These are phyloP conservation scores for Geranospiza caerulescens DNA, from an alignment of 2,797 vertebrate species.

Conservation along the genomic window DNA sequence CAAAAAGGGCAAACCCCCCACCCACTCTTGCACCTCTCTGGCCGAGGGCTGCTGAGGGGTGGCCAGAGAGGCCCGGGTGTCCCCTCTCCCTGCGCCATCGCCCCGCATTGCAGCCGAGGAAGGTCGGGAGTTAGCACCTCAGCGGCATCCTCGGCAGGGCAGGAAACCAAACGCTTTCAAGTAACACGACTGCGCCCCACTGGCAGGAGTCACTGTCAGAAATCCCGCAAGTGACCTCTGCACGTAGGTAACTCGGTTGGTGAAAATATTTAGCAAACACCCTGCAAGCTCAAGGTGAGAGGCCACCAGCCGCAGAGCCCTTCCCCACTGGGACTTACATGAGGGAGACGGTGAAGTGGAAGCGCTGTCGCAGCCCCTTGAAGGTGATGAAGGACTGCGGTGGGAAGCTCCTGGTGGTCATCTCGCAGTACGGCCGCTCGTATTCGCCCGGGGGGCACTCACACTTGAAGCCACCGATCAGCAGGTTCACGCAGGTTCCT, in stretches of 20 bases:
- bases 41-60: not conserved
- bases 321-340: slow-evolving; percentile 77
- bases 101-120: rapidly evolving
- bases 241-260: rapidly evolving
- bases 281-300: rapidly evolving
- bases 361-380: slow-evolving; percentile 92
- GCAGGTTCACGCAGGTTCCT: slow-evolving; percentile 90
- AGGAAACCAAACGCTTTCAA: not conserved
- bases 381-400: slow-evolving; percentile 95
- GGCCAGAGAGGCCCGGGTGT: not conserved
- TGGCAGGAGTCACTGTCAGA: not conserved
- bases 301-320: not conserved
- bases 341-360: slow-evolving; percentile 95
- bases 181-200: rapidly evolving
- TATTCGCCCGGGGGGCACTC: slow-evolving; percentile 87
- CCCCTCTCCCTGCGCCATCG: rapidly evolving
- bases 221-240: not conserved
- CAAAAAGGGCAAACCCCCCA: not conserved
- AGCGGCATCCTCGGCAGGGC: not conserved
- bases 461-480: slow-evolving; percentile 92
- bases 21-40: rapidly evolving
- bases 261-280: not conserved
- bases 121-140: rapidly evolving
- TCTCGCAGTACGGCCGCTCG: slow-evolving; percentile 94
- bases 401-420: slow-evolving; percentile 95